Evolutionary conservation across 1,140 invertebrate species (phyloP).

Genomic region (Heliothis virescens): DNA sequence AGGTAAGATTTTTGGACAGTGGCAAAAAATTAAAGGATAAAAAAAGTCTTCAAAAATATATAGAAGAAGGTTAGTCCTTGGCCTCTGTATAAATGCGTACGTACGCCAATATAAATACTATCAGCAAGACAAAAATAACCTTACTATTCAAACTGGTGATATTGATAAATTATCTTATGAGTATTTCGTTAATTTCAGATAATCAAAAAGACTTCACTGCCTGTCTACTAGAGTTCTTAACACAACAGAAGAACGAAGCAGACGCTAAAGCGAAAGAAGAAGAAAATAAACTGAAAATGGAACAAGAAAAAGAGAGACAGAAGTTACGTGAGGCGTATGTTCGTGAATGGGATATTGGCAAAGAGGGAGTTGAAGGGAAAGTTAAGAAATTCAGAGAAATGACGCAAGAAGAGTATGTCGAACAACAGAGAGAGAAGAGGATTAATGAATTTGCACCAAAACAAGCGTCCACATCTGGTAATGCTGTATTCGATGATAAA

Average conservation of each 20-base stretch:
- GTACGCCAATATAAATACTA: too few relatives aligned
- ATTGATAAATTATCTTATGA: too few relatives aligned
- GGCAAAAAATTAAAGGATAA: not conserved
- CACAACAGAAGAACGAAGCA: slow-evolving; percentile 81
- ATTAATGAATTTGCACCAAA: slow-evolving; percentile 89
- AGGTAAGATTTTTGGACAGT: slow-evolving; percentile 66
- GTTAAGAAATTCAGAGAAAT: slow-evolving; percentile 87
- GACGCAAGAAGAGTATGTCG: slow-evolving; percentile 93
- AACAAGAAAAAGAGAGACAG: slow-evolving; percentile 82
- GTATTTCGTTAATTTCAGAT: slow-evolving; percentile 70
- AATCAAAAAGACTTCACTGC: slow-evolving; percentile 76
- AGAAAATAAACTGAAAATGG: slow-evolving; percentile 77
- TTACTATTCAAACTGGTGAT: too few relatives aligned
- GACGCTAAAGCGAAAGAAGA: slow-evolving; percentile 81
- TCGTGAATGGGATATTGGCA: slow-evolving; percentile 90
- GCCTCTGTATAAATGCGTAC: too few relatives aligned
- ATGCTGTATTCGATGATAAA: slow-evolving; percentile 73
- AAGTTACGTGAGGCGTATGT: slow-evolving; percentile 86
- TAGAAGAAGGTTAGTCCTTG: too few relatives aligned
- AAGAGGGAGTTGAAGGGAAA: slow-evolving; percentile 82
- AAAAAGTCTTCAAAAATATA: too few relatives aligned
- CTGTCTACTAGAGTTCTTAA: slow-evolving; percentile 84
- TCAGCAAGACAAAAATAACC: too few relatives aligned
- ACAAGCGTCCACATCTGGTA: slow-evolving; percentile 62
- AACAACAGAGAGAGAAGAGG: slow-evolving; percentile 90